These are phyloP conservation scores for Apogon talboti DNA, from an alignment of 2,797 vertebrate genomes.

Conservation along the genomic window DNA sequence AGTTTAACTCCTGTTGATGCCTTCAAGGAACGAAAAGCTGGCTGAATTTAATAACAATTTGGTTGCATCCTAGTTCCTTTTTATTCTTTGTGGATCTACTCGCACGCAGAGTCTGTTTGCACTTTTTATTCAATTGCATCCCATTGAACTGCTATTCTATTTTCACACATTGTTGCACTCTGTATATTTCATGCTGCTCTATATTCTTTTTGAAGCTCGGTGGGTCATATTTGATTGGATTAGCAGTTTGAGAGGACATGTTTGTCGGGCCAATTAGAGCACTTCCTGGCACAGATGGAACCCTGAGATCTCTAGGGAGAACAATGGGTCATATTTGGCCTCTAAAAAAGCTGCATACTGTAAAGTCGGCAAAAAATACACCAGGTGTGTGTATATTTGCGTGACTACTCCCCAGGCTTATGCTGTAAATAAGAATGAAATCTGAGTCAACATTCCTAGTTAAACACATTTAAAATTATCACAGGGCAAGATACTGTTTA, in stretches of 20 bases:
- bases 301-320: slow-evolving; percentile 63
- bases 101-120: neutral
- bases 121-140: slow-evolving; percentile 6
- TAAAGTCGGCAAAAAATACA: slow-evolving; percentile 61
- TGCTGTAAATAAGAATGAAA: slow-evolving; percentile 51
- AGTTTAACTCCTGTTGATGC: slow-evolving; percentile 62
- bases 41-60: slow-evolving; percentile 39
- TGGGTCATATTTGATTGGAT: slow-evolving; percentile 74
- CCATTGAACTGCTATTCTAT: neutral
- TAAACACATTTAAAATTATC: slow-evolving; percentile 44
- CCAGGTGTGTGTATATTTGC: slow-evolving; percentile 67
- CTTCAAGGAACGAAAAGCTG: slow-evolving; percentile 37
- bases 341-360: slow-evolving; percentile 63
- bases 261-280: slow-evolving; percentile 79
- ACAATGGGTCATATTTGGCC: slow-evolving; percentile 56
- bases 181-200: slow-evolving; percentile 13
- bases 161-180: slow-evolving; percentile 10
- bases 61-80: slow-evolving; percentile 8
- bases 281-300: slow-evolving; percentile 78
- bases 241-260: slow-evolving; percentile 70
- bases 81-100: slow-evolving; percentile 10
- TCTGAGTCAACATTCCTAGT: slow-evolving; percentile 52
- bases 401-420: slow-evolving; percentile 37
- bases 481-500: neutral
- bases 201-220: slow-evolving; percentile 45